phyloP scores from a whole-genome alignment of 2,797 vertebrate genomes.

The Threskiornis aethiopicus region DNA sequence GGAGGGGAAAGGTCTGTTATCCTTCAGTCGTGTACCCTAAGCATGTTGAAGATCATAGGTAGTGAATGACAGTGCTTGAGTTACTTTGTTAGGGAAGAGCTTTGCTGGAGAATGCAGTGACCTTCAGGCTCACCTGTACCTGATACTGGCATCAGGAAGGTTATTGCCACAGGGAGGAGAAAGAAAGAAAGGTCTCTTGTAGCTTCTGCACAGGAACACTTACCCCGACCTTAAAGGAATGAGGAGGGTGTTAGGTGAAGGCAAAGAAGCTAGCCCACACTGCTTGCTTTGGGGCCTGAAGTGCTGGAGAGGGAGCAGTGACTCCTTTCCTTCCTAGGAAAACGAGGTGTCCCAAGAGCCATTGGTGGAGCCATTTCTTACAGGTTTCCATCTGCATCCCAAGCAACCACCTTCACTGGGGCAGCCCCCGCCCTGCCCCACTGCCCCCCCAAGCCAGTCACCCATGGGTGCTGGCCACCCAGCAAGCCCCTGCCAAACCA shows the following conservation, averaged over 20 bases:
- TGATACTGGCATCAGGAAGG: no score
- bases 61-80: neutral
- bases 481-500: neutral
- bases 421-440: neutral
- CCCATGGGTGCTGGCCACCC: neutral
- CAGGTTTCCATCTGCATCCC: neutral
- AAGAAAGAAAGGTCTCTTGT: neutral
- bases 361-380: neutral
- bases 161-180: neutral
- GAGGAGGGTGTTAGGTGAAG: neutral
- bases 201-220: neutral
- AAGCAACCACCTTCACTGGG: neutral
- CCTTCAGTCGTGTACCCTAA: neutral
- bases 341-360: neutral
- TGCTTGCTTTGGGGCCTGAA: neutral
- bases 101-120: neutral
- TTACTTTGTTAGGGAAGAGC: neutral
- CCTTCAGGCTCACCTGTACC: neutral
- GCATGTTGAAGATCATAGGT: accelerated
- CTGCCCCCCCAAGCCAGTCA: no score
- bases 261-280: neutral
- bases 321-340: neutral
- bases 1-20: neutral
- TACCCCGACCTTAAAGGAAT: neutral
- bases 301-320: neutral